A percentile compares a stretch with the other conserved stretches of the same genome.
phyloP scores from a whole-genome alignment of 2,113 vertebrate species.

The Ailuropoda melanoleuca region DNA sequence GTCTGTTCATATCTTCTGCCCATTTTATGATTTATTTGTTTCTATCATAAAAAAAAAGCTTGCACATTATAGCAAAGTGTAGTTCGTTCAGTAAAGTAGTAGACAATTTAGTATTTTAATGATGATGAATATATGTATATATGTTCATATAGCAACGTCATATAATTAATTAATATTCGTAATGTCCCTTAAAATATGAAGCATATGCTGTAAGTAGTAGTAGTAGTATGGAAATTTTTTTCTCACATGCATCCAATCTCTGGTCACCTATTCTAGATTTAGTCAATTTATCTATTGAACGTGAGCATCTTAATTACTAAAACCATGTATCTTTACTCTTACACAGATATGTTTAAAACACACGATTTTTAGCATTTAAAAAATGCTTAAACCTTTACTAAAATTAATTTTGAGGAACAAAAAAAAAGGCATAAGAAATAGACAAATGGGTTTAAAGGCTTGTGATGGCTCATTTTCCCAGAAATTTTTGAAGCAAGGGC shows the following conservation, averaged over 20 bases:
- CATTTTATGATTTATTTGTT: too few species aligned
- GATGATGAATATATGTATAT: neutral
- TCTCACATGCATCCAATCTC: neutral
- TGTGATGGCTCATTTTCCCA: constrained; percentile 80
- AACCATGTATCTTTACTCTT: constrained; percentile 25
- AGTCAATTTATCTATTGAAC: neutral
- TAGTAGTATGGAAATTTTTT: neutral
- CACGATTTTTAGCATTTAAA: constrained; percentile 46
- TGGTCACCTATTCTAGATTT: neutral
- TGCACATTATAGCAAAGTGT: neutral
- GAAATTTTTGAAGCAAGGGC: constrained; percentile 78
- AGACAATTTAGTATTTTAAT: neutral
- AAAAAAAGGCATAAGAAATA: constrained; percentile 50
- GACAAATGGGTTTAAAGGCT: constrained; percentile 69
- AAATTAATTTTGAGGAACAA: constrained; percentile 5
- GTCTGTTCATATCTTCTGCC: too few species aligned
- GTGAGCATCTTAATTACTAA: neutral
- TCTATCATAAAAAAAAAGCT: neutral
- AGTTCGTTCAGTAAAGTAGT: neutral
- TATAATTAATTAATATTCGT: neutral
- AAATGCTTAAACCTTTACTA: constrained; percentile 39
- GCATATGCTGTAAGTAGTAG: neutral
- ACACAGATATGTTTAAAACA: constrained; percentile 2
- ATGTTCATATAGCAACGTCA: neutral
- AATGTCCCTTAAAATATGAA: neutral